Conservation (phyloP, 2,888 invertebrate species). For the Deilephila porcellus region DNA sequence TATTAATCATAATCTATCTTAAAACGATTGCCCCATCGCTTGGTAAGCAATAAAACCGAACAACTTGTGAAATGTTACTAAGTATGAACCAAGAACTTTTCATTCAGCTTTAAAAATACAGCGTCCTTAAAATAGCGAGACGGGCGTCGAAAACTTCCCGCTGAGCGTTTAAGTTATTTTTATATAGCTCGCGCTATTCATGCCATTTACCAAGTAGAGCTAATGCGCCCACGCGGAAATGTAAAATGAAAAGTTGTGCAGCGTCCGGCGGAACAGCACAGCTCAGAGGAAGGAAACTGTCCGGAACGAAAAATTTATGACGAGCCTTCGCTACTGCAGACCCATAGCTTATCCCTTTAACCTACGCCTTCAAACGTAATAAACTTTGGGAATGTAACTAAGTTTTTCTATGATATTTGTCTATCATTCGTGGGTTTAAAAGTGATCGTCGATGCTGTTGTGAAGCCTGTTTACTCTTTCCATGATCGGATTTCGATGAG, state of each 20-base stretch:
- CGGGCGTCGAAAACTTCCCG: conserved; percentile 12
- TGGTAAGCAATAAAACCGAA: not conserved
- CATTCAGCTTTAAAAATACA: not conserved
- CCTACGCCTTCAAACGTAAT: not conserved
- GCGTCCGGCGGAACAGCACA: conserved; percentile 34
- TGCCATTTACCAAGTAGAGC: conserved; percentile 28
- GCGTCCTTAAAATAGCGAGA: not conserved
- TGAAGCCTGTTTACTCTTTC: too few relatives aligned
- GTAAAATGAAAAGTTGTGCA: conserved; percentile 33
- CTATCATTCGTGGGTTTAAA: too few relatives aligned
- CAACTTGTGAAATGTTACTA: not conserved
- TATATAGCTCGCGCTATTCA: conserved; percentile 25
- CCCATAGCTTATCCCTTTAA: conserved; percentile 42
- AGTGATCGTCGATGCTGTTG: too few relatives aligned
- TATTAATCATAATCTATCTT: too few relatives aligned
- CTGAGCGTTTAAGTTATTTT: conserved; percentile 14
- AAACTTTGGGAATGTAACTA: not conserved
- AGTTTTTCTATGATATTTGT: too few relatives aligned
- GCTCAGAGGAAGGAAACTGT: conserved; percentile 67
- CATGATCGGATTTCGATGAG: too few relatives aligned
- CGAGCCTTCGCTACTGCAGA: conserved; percentile 58
- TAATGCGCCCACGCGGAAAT: conserved; percentile 27
- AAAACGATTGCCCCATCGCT: not conserved
- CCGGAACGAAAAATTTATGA: conserved; percentile 68
- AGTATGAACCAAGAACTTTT: not conserved